Evolutionary conservation across 1,140 invertebrate genomes (phyloP), one percentile per base, ranked within the genome.

Genomic region (Dufourea novaeangliae): DNA sequence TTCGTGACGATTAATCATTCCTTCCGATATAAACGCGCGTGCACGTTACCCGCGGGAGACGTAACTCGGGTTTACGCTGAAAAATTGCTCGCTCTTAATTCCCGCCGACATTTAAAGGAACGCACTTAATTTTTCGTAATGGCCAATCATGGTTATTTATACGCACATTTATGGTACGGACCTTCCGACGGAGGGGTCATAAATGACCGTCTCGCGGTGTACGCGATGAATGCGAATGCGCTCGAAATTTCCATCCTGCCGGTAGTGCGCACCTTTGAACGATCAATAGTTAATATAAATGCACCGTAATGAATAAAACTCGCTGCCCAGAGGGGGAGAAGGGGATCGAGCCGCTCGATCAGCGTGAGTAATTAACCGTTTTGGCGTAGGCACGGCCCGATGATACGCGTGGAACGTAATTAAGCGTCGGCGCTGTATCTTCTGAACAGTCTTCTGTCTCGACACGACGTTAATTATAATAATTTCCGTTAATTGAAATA

Each of bases 361-460:
- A 59, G 20, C 66, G 70, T 67, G 79, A 84, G 71, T 83, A 84
- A 87, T 87, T 86, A 87, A 85, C 72, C 61, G 69, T 85, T 79
- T 80, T 39, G 52, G 59, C 63, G 71, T 56, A 75, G 56, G 64
- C 74, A 50, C 66, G 29, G 75, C 61, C 61, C 72, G 67, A 80
- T 71, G 79, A 76, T 71, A 84, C 64, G 75, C 80, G 74, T 77
- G 77, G 72, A 79, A 82, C 77, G 76, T 86, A 86, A 87, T 88
- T 87, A 87, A 85, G 80, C 29, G 71, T 68, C 73, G 78, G 71
- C 79, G 72, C 77, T 77, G 68, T 75, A 62, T 82, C 72, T 68
- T 79, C 46, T 25, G 62, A 75, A 37, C 52, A 67, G 71, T 74
- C 72, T 81, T 84, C 10, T 12, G 17, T 20, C 34, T 39, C 14